Base-by-base conservation (phyloP, 2,888 invertebrate genomes). In the Neria commutata region DNA sequence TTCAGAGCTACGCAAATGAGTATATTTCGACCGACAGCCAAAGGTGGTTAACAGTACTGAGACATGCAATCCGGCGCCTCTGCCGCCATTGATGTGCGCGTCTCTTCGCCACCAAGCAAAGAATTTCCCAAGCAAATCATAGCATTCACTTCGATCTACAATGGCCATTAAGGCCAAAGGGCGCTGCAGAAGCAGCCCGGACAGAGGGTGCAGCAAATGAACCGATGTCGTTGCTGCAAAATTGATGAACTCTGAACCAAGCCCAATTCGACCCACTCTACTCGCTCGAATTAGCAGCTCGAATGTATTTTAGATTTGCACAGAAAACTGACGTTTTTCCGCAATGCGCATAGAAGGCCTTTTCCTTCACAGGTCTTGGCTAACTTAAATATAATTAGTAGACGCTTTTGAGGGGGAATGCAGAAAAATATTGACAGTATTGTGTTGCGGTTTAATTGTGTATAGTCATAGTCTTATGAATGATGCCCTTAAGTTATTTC, bases 41-140 rank as follows among this genome's bases (percentile, higher is more conserved):
- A 10, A 23, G 24, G 23, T 34, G 33, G 24, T 19, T 73, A 73
- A 73, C 72, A 71, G 73, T 68, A 42, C 19, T 42, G 61, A 65
- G 69, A 74, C 72, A 73, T 73, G 72, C 72, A 66, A 72, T 56
- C 40, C 17, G n/a, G 33, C 46, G 37, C 37, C 37, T 8, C 37
- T 11, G 11, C 29, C 6, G 29, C n/a, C 37, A n/a, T n/a, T 14
- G n/a, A 8, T n/a, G n/a, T 11, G n/a, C n/a, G n/a, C n/a, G n/a
- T 8, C 6, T 29, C 29, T 8, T 11, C 6, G 29, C 29, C 29
- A 11, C 29, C 29, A 8, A 11, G 6, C 29, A 8, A 16, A 21
- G 16, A 17, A 11, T 29, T 29, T n/a, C 29, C 6, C 25, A 29
- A 49, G 29, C 29, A 29, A 49, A 49, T 49, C 49, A 49, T 49